A percentile compares a stretch with the other conserved stretches of the same genome.
These are phyloP conservation scores for Agonopterix heracliana DNA, from an alignment of 2,888 invertebrate genomes.

Conservation along the genomic window DNA sequence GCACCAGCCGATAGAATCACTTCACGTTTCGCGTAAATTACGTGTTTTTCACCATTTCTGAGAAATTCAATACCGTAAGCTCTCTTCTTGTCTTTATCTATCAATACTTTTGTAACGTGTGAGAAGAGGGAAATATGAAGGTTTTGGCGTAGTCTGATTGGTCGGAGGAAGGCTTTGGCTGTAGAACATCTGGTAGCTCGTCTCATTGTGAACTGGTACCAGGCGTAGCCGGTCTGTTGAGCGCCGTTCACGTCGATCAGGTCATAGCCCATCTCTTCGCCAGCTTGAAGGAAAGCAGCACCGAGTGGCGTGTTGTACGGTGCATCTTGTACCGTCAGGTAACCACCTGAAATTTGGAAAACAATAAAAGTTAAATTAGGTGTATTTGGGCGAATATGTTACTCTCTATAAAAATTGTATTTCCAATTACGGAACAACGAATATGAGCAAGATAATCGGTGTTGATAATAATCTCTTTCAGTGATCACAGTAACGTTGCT, in stretches of 20 bases:
- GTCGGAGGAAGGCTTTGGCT: conserved; percentile 90
- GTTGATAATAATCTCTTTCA: too few relatives aligned
- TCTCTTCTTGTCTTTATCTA: conserved; percentile 81
- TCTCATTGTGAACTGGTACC: conserved; percentile 93
- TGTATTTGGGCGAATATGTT: background rate
- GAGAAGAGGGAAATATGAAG: conserved; percentile 88
- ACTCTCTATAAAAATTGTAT: background rate
- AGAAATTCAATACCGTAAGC: conserved; percentile 89
- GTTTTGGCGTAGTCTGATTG: conserved; percentile 84
- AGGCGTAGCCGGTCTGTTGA: conserved; percentile 90
- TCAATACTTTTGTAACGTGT: conserved; percentile 85
- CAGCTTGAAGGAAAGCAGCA: conserved; percentile 90
- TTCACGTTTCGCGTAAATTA: conserved; percentile 83
- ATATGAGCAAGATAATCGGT: too few relatives aligned
- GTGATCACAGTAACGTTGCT: too few relatives aligned
- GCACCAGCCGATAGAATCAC: conserved; percentile 93
- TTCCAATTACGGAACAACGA: too few relatives aligned
- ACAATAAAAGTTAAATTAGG: background rate
- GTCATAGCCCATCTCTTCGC: conserved; percentile 94
- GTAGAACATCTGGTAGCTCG: conserved; percentile 88
- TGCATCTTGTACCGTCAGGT: conserved; percentile 84
- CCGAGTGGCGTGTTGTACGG: conserved; percentile 90
- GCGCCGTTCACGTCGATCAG: conserved; percentile 90
- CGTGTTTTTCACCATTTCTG: conserved; percentile 77
- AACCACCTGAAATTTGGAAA: conserved; percentile 78